Evolutionary conservation across 1,140 invertebrate species (phyloP).

Genomic region (Coelopa frigida): DNA sequence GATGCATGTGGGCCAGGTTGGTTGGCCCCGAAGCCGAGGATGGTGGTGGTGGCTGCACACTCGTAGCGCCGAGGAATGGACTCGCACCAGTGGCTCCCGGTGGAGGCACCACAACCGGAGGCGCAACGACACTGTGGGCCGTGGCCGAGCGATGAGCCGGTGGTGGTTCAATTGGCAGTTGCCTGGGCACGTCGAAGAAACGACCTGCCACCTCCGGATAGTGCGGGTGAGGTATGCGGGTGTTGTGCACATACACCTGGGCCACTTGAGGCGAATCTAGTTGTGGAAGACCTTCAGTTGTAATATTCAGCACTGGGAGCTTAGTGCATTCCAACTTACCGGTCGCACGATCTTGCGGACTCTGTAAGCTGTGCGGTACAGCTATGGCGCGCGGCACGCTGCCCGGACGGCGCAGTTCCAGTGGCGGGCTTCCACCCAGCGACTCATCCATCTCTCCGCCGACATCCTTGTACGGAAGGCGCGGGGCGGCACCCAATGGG

Average conservation of each 20-base stretch:
- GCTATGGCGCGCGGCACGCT: slow-evolving; percentile 38
- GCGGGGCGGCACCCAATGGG: slow-evolving; percentile 10
- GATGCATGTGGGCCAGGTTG: slow-evolving; percentile 1
- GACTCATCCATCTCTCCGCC: slow-evolving; percentile 45
- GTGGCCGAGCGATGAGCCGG: slow-evolving; percentile 54
- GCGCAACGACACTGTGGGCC: slow-evolving; percentile 45
- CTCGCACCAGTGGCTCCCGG: slow-evolving; percentile 40
- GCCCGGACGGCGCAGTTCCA: slow-evolving; percentile 60
- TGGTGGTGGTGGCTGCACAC: slow-evolving; percentile 31
- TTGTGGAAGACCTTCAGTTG: no score
- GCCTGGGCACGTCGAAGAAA: slow-evolving; percentile 45
- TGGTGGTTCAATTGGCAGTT: slow-evolving; percentile 50
- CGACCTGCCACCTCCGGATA: slow-evolving; percentile 32
- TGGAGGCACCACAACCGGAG: slow-evolving; percentile 31
- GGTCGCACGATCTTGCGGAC: slow-evolving; percentile 67
- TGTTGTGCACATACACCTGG: slow-evolving; percentile 55
- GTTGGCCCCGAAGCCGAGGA: slow-evolving; percentile 18
- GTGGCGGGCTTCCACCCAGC: slow-evolving; percentile 57
- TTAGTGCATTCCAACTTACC: slow-evolving; percentile 44
- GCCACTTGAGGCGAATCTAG: slow-evolving; percentile 63
- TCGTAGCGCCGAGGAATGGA: slow-evolving; percentile 49
- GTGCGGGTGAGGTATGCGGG: slow-evolving; percentile 46
- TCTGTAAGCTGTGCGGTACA: slow-evolving; percentile 53
- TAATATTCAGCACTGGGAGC: no score
- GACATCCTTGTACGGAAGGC: no score